Evolutionary conservation across 2,888 invertebrate genomes (phyloP), one percentile per base, ranked within the genome.

Genomic region (Tenthredo amoena): DNA sequence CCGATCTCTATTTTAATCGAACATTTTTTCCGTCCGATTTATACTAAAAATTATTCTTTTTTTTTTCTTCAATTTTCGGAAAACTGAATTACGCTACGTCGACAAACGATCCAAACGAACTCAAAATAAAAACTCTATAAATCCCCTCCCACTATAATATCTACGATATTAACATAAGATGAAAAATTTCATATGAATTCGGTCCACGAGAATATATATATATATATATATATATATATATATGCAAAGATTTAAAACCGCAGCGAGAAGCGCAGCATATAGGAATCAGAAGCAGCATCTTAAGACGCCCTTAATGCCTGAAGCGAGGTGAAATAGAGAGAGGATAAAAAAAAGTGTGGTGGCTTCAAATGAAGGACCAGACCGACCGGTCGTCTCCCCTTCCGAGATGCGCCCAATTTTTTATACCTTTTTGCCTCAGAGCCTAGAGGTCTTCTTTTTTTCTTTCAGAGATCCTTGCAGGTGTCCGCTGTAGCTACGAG

Each of bases 361-460:
- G 87, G 89, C 88, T 91, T 90, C 89, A 89, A 91, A 91, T 91
- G 91, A 91, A 91, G 90, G 90, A 91, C 90, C 90, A 90, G 91
- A 91, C 89, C 88, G 91, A 91, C 91, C 91, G 91, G 91, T 91
- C 91, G 91, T 91, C 91, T 90, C 88, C 88, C 89, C 87, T 47
- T 86, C 88, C 76, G 82, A 86, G 77, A 82, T 84, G 85, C 40
- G 58, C 88, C 87, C 86, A 86, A 89, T 87, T 89, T 88, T 88
- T 84, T 84, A 26, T 34, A 26, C 37, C 79, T 50, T 84, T 81
- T 65, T 65, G 47, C 21, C 31, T 47, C 50, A 34, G 50, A 34
- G 68, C 31, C 62, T 79, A 34, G 47, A 55, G 65, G 58, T 86
- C 74, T 86, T 85, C 50, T 37, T 58, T 50, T 68, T 85, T 84